Evolutionary conservation across 2,113 vertebrate genomes (phyloP).

Genomic region (Zeus faber): DNA sequence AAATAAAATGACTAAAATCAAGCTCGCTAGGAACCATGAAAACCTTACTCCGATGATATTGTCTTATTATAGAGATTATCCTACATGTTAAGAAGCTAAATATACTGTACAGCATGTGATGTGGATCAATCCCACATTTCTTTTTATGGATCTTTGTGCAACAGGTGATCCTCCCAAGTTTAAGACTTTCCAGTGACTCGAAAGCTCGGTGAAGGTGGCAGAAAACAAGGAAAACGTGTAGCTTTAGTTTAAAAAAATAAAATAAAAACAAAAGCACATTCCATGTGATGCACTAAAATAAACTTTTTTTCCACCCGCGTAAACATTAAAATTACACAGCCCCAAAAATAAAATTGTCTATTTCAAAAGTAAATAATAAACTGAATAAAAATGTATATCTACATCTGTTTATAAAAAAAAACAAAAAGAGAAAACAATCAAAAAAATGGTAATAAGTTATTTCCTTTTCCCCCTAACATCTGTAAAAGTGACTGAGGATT

Average conservation of each 20-base stretch:
- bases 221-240: constrained; percentile 4
- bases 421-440: too few relatives aligned
- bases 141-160: background rate
- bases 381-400: constrained; percentile 52
- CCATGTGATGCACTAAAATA: background rate
- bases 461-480: constrained; percentile 36
- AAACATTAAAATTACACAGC: constrained; percentile 62
- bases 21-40: constrained; percentile 39
- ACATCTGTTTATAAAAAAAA: constrained; percentile 64
- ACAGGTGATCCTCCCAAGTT: constrained; percentile 2
- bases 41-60: constrained; percentile 19
- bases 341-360: constrained; percentile 63
- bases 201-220: constrained; percentile 5
- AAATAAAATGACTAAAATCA: constrained; percentile 8
- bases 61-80: constrained; percentile 2
- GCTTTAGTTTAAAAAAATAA: constrained; percentile 22
- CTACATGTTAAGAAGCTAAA: background rate
- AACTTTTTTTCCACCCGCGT: constrained; percentile 26
- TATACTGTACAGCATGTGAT: constrained; percentile 10
- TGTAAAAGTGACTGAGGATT: constrained; percentile 48
- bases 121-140: background rate
- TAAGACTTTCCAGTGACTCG: background rate
- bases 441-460: constrained; percentile 58
- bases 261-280: constrained; percentile 45
- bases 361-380: constrained; percentile 37